Evolutionary conservation across 2,888 invertebrate species (phyloP).

Genomic region (Drosophila maculinotata): DNA sequence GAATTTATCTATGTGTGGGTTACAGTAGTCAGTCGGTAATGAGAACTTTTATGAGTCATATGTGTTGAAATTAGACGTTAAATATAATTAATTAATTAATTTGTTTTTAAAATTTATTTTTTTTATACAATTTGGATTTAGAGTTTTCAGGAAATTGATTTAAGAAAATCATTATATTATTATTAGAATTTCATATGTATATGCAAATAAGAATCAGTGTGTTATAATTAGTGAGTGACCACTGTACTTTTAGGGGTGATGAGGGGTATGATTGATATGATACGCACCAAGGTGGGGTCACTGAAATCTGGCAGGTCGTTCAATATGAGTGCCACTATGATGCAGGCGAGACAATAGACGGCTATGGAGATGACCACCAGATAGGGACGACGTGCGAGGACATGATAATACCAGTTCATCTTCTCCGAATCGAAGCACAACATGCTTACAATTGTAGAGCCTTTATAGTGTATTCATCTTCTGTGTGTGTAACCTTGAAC

Average conservation of each 20-base stretch:
- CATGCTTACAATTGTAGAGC: slow-evolving; percentile 39
- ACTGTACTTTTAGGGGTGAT: background rate
- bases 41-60: no score
- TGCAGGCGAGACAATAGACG: slow-evolving; percentile 88
- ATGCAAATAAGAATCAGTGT: no score
- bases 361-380: slow-evolving; percentile 88
- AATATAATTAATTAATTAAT: no score
- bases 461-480: slow-evolving; percentile 36
- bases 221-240: background rate
- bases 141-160: no score
- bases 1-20: slow-evolving; percentile 15
- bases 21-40: slow-evolving; percentile 5
- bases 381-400: slow-evolving; percentile 89
- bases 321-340: slow-evolving; percentile 88
- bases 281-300: slow-evolving; percentile 91
- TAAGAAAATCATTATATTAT: no score
- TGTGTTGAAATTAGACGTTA: no score
- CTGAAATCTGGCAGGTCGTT: slow-evolving; percentile 91
- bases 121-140: no score
- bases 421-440: slow-evolving; percentile 74
- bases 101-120: no score
- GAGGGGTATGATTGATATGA: background rate
- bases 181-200: background rate
- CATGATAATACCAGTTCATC: slow-evolving; percentile 88
- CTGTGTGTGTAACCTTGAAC: slow-evolving; percentile 52